phyloP scores from a whole-genome alignment of 1,140 invertebrate genomes.

The Daktulosphaira vitifoliae region DNA sequence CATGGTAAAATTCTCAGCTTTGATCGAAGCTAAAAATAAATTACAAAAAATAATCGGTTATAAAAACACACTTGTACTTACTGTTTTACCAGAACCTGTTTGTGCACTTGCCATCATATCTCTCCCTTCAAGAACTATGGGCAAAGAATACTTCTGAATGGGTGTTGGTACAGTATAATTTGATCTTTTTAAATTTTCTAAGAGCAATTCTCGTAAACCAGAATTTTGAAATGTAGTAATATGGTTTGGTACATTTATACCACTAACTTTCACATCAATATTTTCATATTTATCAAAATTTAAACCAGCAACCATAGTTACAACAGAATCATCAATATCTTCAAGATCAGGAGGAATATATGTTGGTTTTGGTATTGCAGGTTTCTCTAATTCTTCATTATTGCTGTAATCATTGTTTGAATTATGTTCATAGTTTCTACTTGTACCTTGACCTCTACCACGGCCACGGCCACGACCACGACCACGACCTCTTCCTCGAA shows the following conservation, averaged over 20 bases:
- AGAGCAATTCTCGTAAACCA: constrained; percentile 55
- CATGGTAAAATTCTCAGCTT: no score
- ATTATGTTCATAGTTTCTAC: neutral
- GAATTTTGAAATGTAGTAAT: constrained; percentile 63
- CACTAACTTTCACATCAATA: constrained; percentile 48
- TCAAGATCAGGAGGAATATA: constrained; percentile 76
- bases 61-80: constrained; percentile 37
- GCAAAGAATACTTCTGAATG: constrained; percentile 83
- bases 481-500: no score
- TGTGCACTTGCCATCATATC: constrained; percentile 97
- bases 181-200: constrained; percentile 69
- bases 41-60: neutral
- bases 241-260: constrained; percentile 55
- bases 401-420: neutral
- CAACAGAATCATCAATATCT: constrained; percentile 49
- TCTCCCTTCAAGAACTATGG: constrained; percentile 63
- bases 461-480: neutral
- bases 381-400: neutral
- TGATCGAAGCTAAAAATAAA: no score
- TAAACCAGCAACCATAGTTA: constrained; percentile 62
- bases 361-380: neutral
- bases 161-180: constrained; percentile 83
- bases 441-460: neutral
- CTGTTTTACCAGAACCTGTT: constrained; percentile 94
- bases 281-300: constrained; percentile 58